Base-by-base conservation (phyloP, 2,797 vertebrate species). In the Sphaeramia orbicularis region DNA sequence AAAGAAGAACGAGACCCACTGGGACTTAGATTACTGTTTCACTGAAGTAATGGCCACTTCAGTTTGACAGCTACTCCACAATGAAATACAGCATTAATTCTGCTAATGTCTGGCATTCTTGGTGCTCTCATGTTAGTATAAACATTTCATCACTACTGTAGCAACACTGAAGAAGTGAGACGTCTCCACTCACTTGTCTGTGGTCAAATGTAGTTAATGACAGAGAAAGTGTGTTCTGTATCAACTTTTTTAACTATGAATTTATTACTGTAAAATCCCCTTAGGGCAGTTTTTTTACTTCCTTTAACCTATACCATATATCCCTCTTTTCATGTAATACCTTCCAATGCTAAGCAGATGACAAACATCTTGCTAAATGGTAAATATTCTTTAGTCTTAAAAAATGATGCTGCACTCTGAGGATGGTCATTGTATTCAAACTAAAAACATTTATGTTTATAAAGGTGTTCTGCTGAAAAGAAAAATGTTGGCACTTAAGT, bases 51-150 rank as follows among this genome's bases (percentile, higher is more conserved):
- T 45, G 65, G 65, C 78, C 83, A 83, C 87, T 86, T 82, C 72
- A 85, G 55, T 62, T 62, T 9, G n/a, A 75, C 45, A 70, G 68
- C 70, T 56, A 18, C 74, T 55, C 43, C 48, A 27, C 58, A 73
- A 62, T 59, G 73, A 71, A 85, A 80, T 51, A 69, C 54, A 15
- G 63, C 80, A 87, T 89, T 72, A 88, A 87, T 82, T 78, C 36
- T 56, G 15, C 41, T 64, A 41, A 63, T 41, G 35, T 57, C 44
- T 65, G 0, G 12, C 56, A 48, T 57, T 56, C 6, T 21, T 55
- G 49, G 35, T n/a, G 53, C 79, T 83, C 66, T 83, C 21, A 3
- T 37, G 45, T 70, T 75, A 4, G 10, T 47, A 41, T 80, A 85
- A 85, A 85, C 84, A 83, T 36, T 48, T 53, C 6, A 13, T 60